phyloP scores from a whole-genome alignment of 2,888 invertebrate species.

The Lutraria lutraria region DNA sequence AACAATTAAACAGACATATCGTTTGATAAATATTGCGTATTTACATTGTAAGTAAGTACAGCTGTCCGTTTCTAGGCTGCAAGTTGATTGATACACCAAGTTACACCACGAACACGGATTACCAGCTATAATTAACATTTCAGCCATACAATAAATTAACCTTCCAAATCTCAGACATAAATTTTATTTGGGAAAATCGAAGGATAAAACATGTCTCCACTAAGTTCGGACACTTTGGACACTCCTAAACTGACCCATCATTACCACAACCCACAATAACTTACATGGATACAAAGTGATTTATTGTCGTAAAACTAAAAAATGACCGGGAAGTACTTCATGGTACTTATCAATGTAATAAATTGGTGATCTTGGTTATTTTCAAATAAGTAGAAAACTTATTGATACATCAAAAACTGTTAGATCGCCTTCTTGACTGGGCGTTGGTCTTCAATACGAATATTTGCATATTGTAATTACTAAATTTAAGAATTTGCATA shows the following conservation, averaged over 20 bases:
- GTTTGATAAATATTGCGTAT: not conserved
- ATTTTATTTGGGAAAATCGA: not conserved
- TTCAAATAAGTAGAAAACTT: too few relatives aligned
- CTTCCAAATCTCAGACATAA: not conserved
- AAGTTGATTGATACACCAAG: not conserved
- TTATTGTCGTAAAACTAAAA: not conserved
- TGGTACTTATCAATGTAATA: not conserved
- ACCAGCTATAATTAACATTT: not conserved
- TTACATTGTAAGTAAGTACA: not conserved
- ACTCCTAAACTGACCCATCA: not conserved
- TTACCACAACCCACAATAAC: not conserved
- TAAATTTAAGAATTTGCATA: too few relatives aligned
- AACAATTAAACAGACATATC: not conserved
- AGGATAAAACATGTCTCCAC: not conserved
- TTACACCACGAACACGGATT: not conserved
- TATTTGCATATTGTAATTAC: too few relatives aligned
- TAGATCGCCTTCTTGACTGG: too few relatives aligned
- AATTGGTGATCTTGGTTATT: too few relatives aligned
- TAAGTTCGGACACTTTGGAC: not conserved
- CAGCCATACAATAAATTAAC: not conserved
- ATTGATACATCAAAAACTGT: too few relatives aligned
- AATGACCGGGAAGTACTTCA: not conserved
- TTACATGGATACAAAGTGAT: not conserved
- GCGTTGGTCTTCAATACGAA: too few relatives aligned
- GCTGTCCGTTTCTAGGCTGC: not conserved